Percentiles rank a stretch among this genome's conserved stretches.
Evolutionary conservation across 2,888 invertebrate genomes (phyloP).

Genomic region (Diplolepis rosae): DNA sequence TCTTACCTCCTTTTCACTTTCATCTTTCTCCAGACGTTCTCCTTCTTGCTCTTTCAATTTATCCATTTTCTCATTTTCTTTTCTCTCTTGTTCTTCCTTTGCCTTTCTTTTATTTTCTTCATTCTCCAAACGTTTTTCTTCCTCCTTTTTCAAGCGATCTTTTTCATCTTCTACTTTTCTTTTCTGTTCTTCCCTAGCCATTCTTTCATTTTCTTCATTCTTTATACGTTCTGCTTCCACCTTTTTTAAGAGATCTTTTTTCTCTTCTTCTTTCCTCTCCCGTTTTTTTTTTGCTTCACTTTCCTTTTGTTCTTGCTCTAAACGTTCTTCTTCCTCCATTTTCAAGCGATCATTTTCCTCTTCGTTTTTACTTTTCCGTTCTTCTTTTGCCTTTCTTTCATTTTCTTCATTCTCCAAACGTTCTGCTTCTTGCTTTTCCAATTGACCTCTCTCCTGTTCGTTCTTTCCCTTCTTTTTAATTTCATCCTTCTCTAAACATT

Average conservation of each 20-base stretch:
- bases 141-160: slow-evolving; percentile 39
- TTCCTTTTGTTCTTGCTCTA: slow-evolving; percentile 43
- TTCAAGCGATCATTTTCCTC: slow-evolving; percentile 38
- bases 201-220: slow-evolving; percentile 47
- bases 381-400: slow-evolving; percentile 27
- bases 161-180: slow-evolving; percentile 34
- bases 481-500: no score
- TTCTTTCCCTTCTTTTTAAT: no score
- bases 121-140: slow-evolving; percentile 38
- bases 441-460: slow-evolving; percentile 41
- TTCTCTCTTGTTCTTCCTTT: slow-evolving; percentile 44
- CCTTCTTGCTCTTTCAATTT: no score
- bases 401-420: neutral
- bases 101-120: slow-evolving; percentile 48
- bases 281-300: slow-evolving; percentile 49
- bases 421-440: slow-evolving; percentile 42
- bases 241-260: slow-evolving; percentile 40
- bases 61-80: no score
- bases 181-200: slow-evolving; percentile 40
- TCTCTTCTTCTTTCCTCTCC: slow-evolving; percentile 40
- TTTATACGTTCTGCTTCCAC: slow-evolving; percentile 46
- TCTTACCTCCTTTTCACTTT: slow-evolving; percentile 41
- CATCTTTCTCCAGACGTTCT: slow-evolving; percentile 37
- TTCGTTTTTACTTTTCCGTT: slow-evolving; percentile 42
- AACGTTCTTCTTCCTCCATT: slow-evolving; percentile 45